These are phyloP conservation scores for Valencia hispanica DNA, from an alignment of 2,797 vertebrate genomes.

Conservation along the genomic window DNA sequence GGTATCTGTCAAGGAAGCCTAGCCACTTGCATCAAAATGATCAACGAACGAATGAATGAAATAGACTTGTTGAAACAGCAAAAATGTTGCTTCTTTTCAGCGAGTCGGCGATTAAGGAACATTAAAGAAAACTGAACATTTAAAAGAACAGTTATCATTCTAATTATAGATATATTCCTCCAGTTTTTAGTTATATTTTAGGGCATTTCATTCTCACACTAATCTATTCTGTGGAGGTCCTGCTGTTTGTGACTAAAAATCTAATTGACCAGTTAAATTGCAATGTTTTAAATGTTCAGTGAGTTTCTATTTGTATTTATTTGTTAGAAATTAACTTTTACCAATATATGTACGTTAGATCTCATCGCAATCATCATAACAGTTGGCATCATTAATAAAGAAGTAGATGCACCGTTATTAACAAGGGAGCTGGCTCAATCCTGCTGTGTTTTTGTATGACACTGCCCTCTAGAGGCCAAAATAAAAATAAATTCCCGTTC, in stretches of 20 bases:
- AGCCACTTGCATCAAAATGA: not conserved
- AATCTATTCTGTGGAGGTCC: not conserved
- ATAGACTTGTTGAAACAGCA: not conserved
- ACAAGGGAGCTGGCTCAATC: not conserved
- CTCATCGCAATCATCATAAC: not conserved
- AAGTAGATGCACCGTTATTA: not conserved
- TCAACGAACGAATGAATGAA: not conserved
- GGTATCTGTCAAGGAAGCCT: not conserved
- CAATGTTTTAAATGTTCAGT: not conserved
- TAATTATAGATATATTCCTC: not conserved
- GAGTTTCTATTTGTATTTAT: not conserved
- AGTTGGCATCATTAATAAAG: not conserved
- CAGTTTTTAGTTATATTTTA: not conserved
- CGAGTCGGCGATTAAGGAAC: not conserved
- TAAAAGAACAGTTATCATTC: not conserved
- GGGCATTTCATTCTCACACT: not conserved
- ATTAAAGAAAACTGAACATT: not conserved
- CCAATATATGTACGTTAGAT: not conserved
- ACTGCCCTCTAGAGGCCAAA: conserved; percentile 58
- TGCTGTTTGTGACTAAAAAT: not conserved
- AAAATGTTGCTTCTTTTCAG: not conserved
- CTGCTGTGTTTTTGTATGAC: conserved; percentile 6
- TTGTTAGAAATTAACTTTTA: not conserved
- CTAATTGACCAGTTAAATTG: not conserved
- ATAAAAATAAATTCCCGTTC: not conserved